Evolutionary conservation across 1,140 invertebrate genomes (phyloP).

Genomic region (Dreissena rostriformis): DNA sequence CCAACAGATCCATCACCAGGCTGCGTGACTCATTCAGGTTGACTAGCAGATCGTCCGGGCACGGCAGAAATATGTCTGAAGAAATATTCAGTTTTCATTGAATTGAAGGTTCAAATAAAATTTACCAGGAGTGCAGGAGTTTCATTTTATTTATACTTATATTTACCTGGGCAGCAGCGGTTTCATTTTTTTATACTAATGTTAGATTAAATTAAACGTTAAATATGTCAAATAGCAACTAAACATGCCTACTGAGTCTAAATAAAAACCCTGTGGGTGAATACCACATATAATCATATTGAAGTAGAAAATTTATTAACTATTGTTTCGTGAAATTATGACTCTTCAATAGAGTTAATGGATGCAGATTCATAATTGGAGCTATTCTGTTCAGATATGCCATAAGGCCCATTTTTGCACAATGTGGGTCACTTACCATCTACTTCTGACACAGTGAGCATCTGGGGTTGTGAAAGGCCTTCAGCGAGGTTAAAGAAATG

Average conservation of each 20-base stretch:
- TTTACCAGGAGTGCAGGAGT: neutral
- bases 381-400: neutral
- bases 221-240: too few relatives aligned
- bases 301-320: too few relatives aligned
- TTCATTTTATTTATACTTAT: too few relatives aligned
- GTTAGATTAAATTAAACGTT: too few relatives aligned
- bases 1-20: constrained; percentile 90
- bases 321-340: too few relatives aligned
- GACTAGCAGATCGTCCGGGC: constrained; percentile 93
- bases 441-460: constrained; percentile 96
- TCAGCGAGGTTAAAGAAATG: constrained; percentile 98
- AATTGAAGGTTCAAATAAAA: neutral
- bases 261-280: too few relatives aligned
- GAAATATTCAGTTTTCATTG: constrained; percentile 24
- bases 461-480: constrained; percentile 91
- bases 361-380: too few relatives aligned
- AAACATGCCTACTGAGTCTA: too few relatives aligned
- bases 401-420: neutral
- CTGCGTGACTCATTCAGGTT: constrained; percentile 93
- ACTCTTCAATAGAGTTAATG: too few relatives aligned
- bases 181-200: too few relatives aligned
- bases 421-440: constrained; percentile 86
- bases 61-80: constrained; percentile 84
- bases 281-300: too few relatives aligned
- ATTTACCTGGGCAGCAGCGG: too few relatives aligned